A percentile compares a stretch with the other conserved stretches of the same genome.
These are phyloP conservation scores for Oscheius sp. DNA, from an alignment of 2,888 invertebrate genomes.

Conservation along the genomic window DNA sequence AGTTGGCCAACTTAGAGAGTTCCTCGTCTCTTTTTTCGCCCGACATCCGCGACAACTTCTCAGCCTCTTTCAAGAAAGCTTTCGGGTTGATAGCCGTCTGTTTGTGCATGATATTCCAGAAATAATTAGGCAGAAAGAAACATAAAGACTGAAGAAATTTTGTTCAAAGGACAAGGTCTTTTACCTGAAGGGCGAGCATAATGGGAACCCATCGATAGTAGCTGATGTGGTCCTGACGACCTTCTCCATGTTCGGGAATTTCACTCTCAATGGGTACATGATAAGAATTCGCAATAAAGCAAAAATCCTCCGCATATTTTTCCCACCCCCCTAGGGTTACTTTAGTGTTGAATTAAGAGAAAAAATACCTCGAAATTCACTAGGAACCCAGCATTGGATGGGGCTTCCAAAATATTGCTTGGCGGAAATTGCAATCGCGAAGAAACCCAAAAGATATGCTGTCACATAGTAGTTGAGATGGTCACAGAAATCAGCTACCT, in stretches of 20 bases:
- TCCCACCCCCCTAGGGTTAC: slow-evolving; percentile 56
- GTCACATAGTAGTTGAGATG: slow-evolving; percentile 76
- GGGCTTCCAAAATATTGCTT: slow-evolving; percentile 76
- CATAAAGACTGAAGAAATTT: slow-evolving; percentile 68
- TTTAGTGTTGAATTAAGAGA: too few relatives aligned
- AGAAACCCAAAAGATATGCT: slow-evolving; percentile 74
- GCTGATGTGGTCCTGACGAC: slow-evolving; percentile 58
- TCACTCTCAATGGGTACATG: slow-evolving; percentile 59
- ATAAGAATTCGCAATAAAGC: slow-evolving; percentile 66
- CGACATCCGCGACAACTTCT: slow-evolving; percentile 39
- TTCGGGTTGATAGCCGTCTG: slow-evolving; percentile 54
- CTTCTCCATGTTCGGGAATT: slow-evolving; percentile 29
- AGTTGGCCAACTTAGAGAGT: slow-evolving; percentile 46
- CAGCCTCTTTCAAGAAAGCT: slow-evolving; percentile 42
- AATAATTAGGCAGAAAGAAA: slow-evolving; percentile 74
- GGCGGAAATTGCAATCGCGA: slow-evolving; percentile 75
- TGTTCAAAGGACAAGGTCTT: not conserved
- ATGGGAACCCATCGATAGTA: slow-evolving; percentile 69
- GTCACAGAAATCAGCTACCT: slow-evolving; percentile 75
- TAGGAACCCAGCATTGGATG: slow-evolving; percentile 74
- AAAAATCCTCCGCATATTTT: slow-evolving; percentile 60
- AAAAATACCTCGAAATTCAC: slow-evolving; percentile 45
- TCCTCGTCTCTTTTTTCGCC: slow-evolving; percentile 62
- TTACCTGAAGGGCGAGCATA: slow-evolving; percentile 72
- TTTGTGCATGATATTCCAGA: slow-evolving; percentile 73